Evolutionary conservation across 2,113 vertebrate genomes (phyloP).

Genomic region (Cyanoderma ruficeps): DNA sequence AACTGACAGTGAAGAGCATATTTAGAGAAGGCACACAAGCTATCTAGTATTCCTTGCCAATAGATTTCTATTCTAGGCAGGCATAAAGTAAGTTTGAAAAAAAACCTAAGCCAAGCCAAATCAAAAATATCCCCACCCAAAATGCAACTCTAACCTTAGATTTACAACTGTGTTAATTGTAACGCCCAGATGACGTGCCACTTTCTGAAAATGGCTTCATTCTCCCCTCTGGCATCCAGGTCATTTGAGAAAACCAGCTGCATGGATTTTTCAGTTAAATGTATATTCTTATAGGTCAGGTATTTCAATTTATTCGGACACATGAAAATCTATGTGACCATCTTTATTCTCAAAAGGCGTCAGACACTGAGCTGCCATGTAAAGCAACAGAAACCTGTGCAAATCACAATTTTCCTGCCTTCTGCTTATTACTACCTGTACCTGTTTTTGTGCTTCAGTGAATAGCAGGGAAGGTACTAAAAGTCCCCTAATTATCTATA

Average conservation of each 20-base stretch:
- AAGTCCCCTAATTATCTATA: neutral
- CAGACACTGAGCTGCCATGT: neutral
- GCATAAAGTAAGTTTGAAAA: neutral
- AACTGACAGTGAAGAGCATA: neutral
- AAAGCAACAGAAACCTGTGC: neutral
- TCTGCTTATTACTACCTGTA: neutral
- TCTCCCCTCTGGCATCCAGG: neutral
- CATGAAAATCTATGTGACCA: neutral
- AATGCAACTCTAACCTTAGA: neutral
- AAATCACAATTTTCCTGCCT: neutral
- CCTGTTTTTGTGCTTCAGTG: neutral
- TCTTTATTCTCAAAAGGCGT: neutral
- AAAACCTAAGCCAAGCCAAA: neutral
- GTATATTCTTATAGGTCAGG: neutral
- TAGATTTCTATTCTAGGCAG: neutral
- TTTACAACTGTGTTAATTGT: neutral
- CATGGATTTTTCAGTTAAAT: neutral
- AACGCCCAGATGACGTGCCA: neutral
- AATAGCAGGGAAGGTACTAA: neutral
- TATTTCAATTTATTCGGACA: neutral
- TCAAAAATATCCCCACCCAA: neutral
- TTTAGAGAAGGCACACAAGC: neutral
- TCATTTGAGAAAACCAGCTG: neutral
- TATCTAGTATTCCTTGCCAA: neutral
- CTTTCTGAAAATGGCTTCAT: neutral